Conservation (phyloP, 2,888 invertebrate genomes). For the Leistus spinibarbis region DNA sequence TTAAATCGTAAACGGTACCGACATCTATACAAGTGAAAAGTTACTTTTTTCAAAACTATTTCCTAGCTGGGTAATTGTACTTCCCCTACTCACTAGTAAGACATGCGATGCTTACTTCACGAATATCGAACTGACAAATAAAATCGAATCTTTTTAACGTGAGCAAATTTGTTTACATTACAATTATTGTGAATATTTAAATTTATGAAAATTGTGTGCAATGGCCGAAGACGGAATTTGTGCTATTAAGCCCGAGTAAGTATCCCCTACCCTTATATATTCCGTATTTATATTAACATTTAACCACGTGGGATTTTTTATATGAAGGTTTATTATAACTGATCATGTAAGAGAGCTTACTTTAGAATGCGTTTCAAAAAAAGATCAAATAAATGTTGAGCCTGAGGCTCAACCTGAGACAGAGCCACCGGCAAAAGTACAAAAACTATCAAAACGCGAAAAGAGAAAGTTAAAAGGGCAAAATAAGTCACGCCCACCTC, state of each 20-base stretch:
- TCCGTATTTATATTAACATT: conserved; percentile 7
- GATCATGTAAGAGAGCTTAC: conserved; percentile 56
- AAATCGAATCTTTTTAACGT: no score
- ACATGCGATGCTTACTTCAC: no score
- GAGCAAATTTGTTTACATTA: neutral
- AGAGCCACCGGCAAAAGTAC: conserved; percentile 54
- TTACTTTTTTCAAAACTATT: no score
- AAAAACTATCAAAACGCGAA: conserved; percentile 48
- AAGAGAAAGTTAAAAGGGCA: conserved; percentile 68
- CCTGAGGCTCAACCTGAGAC: conserved; percentile 37
- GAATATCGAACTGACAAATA: no score
- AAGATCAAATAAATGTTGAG: conserved; percentile 53
- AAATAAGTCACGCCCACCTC: conserved; percentile 79
- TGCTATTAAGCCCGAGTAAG: conserved; percentile 59
- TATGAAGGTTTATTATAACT: conserved; percentile 56
- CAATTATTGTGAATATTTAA: neutral
- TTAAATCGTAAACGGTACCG: no score
- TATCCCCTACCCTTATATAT: conserved; percentile 23
- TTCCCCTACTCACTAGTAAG: no score
- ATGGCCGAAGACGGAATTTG: conserved; percentile 53
- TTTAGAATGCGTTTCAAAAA: conserved; percentile 56
- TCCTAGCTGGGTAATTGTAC: no score
- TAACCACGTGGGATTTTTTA: conserved; percentile 13
- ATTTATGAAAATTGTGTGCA: neutral
- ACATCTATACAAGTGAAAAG: no score